Base-by-base conservation (phyloP, 2,888 invertebrate species). In the Chymomyza amoena region DNA sequence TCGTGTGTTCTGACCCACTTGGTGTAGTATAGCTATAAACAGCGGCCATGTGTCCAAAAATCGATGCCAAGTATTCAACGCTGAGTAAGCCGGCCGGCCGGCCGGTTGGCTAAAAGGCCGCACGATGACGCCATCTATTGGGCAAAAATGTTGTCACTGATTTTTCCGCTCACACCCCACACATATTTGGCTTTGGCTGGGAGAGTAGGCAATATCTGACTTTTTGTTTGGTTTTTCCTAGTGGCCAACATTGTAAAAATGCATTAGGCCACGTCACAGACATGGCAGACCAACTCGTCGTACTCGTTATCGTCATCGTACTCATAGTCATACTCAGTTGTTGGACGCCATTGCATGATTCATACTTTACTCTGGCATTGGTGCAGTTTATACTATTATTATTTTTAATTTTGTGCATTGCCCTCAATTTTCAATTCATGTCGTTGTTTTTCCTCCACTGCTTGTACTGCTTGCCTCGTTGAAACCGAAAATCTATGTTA, bases 81-180 rank as follows among this genome's bases (percentile, higher is more conserved):
- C 72, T 72, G 70, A 72, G 78, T 78, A 68, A 70, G 69, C 64
- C 62, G 68, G 57, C 57, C 57, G 57, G 69, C 56, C 59, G 66
- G 61, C 70, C 68, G 70, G 66, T 66, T 66, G 66, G 72, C 72
- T 61, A 70, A 59, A 18, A 25, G 74, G 50, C 69, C 56, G 25
- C 66, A 74, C 60, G 74, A 74, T 85, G 82, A 82, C 82, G 82
- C 77, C 82, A 82, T 82, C 79, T 82, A 84, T 73, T 71, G 77
- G 69, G 65, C 62, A 60, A 68, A 54, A 71, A 75, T 80, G 71
- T 73, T 85, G 81, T 75, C 81, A 85, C 71, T 75, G 79, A 77
- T 73, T 80, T 76, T 76, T 51, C 39, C 68, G 63, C 64, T 64
- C 32, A 68, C 52, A 18, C 52, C 5, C 52, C 18, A 6, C 16